These are phyloP conservation scores for Hephaestus fuliginosus DNA, from an alignment of 2,797 vertebrate species.

Conservation along the genomic window DNA sequence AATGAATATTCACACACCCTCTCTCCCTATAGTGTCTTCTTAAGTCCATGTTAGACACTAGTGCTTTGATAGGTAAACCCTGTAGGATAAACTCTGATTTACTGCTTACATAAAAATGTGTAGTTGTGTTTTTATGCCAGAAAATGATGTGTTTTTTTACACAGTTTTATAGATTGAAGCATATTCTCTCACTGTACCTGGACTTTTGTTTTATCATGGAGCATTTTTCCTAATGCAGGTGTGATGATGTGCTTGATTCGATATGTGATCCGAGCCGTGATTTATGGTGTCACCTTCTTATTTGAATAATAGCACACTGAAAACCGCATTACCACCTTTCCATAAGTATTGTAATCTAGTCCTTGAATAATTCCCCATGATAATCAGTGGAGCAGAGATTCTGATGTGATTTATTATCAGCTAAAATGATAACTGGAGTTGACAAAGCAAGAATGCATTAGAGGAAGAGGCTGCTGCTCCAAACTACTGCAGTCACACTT, in stretches of 20 bases:
- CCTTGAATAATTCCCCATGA: slow-evolving; percentile 75
- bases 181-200: not conserved
- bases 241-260: slow-evolving; percentile 36
- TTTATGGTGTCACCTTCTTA: slow-evolving; percentile 63
- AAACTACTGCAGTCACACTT: not conserved
- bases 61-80: not conserved
- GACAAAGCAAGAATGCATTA: slow-evolving; percentile 55
- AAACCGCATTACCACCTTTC: slow-evolving; percentile 48
- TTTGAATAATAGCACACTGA: slow-evolving; percentile 72
- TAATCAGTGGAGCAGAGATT: slow-evolving; percentile 65
- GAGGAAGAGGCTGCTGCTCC: slow-evolving; percentile 23
- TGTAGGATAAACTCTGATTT: not conserved
- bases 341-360: slow-evolving; percentile 70
- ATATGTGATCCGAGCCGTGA: slow-evolving; percentile 51
- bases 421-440: slow-evolving; percentile 57
- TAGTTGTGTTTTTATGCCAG: not conserved
- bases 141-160: not conserved
- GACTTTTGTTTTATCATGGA: not conserved
- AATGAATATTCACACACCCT: not conserved
- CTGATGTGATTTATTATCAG: slow-evolving; percentile 68
- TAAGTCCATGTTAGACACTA: not conserved
- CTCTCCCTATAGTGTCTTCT: not conserved
- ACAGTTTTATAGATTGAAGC: not conserved
- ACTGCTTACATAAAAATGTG: not conserved
- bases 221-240: slow-evolving; percentile 22